These are phyloP conservation scores for Pangasius sanitwongsei DNA, from an alignment of 2,797 vertebrate species.

Conservation along the genomic window DNA sequence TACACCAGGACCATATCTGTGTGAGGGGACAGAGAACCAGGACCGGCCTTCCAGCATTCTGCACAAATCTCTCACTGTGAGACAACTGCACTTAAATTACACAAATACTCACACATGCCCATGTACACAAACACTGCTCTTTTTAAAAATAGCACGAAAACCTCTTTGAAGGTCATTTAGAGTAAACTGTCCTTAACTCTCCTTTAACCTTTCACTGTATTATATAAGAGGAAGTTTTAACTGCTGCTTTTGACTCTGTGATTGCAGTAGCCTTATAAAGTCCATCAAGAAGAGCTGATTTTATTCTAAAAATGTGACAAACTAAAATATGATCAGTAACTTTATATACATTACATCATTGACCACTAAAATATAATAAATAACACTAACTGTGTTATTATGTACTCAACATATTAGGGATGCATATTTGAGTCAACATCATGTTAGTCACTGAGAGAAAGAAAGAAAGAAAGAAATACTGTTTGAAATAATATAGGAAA, in stretches of 20 bases:
- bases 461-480: not conserved
- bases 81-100: constrained; percentile 8
- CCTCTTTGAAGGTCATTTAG: not conserved
- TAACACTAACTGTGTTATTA: not conserved
- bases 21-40: constrained; percentile 67
- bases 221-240: not conserved
- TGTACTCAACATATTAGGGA: not conserved
- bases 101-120: not conserved
- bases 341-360: not conserved
- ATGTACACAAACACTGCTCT: not conserved
- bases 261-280: not conserved
- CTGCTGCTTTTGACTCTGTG: not conserved
- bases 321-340: not conserved
- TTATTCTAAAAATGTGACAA: not conserved
- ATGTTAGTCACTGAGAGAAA: not conserved
- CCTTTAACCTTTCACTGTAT: not conserved
- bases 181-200: not conserved
- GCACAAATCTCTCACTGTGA: constrained; percentile 65
- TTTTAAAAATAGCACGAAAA: not conserved
- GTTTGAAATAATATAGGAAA: not conserved
- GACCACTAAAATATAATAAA: not conserved
- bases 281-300: not conserved
- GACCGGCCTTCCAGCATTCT: constrained; percentile 75
- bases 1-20: constrained; percentile 79
- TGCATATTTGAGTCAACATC: not conserved